Base-by-base conservation (phyloP, 2,888 invertebrate genomes). In the Pimpla rufipes region DNA sequence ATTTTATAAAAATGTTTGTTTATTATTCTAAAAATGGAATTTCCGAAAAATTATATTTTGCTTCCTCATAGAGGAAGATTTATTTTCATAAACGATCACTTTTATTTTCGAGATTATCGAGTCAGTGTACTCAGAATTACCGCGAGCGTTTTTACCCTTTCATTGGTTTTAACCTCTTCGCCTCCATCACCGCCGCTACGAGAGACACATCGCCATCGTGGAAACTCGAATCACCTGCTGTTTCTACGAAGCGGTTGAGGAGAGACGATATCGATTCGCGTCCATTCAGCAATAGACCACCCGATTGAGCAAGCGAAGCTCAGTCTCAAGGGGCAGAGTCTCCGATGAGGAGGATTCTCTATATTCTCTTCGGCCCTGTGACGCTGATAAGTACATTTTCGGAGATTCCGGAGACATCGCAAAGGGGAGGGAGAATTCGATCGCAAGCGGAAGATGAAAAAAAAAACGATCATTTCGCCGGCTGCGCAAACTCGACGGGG, bases 401-500 rank as follows among this genome's bases (percentile, higher is more conserved):
- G 16, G 35, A 42, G 16, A 29, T 57, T 13, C 16, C 64, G 37
- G 8, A n/a, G 35, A 18, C 21, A 35, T 13, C 7, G 1, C 40
- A 52, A 37, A 57, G 66, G 35, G 37, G 45, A 18, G 64, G 40
- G 50, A 29, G 55, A 55, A 29, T 55, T 55, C 23, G 55, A 23
- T 23, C 55, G 55, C 23, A 23, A 55, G 29, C 57, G 57, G 13
- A 29, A 59, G 35, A 8, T 5, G 35, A 10, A 16, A 59, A 52
- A 75, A 67, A 79, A 47, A 75, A 66, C 62, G 67, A 64, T 59
- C 29, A 29, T 55, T 76, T 76, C 50, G 87, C 82, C 89, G 89
- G 89, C 89, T 89, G 89, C 88, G 87, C 88, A 89, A 89, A 89
- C 89, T 87, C 86, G 81, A 79, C 71, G 82, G 83, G 86, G 40